Evolutionary conservation across 2,113 vertebrate species (phyloP), one percentile per base, ranked within the genome.

Genomic region (Salminus brasiliensis): DNA sequence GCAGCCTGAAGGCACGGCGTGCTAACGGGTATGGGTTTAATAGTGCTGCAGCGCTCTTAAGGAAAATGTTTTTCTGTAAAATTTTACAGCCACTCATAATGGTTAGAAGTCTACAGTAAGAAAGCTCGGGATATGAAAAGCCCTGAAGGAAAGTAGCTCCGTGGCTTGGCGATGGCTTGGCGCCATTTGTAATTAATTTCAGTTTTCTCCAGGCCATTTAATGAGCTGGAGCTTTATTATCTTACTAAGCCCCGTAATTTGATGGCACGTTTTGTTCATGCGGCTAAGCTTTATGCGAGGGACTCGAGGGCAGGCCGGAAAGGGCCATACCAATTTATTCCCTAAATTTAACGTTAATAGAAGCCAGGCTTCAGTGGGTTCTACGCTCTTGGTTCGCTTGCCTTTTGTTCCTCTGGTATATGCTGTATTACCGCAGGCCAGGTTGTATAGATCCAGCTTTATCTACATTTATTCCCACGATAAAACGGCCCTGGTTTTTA

Each of bases 311-410:
- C 66, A 73, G 78, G 81, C 80, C 69, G 80, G 83, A 88, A 88
- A 63, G 83, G 78, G 69, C 53, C 55, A 88, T 83, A 81, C 75
- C 43, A 47, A 80, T 88, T 91, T 90, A 90, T 89, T 84, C 55
- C 77, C 57, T 27, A 60, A 73, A 78, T 86, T 87, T 85, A 67
- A 41, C 81, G 83, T 84, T 88, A 92, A 90, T 89, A 65, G 84
- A 83, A 66, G 72, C 34, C 92, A 92, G 90, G 81, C 83, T 32
- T 52, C 49, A 4, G 36, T 25, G 15, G 49, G 8, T 41, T 12
- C 65, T 45, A 23, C 66, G 5, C 25, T n/a, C 34, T 57, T 5
- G 25, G 25, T 69, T 4, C 47, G 27, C 32, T 62, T 52, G 32
- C 1, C 43, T 43, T 23, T 29, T 82, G 47, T 25, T 23, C 23